A percentile compares a stretch with the other conserved stretches of the same genome.
Evolutionary conservation across 2,797 vertebrate genomes (phyloP).

Genomic region (Neomorphus geoffroyi): DNA sequence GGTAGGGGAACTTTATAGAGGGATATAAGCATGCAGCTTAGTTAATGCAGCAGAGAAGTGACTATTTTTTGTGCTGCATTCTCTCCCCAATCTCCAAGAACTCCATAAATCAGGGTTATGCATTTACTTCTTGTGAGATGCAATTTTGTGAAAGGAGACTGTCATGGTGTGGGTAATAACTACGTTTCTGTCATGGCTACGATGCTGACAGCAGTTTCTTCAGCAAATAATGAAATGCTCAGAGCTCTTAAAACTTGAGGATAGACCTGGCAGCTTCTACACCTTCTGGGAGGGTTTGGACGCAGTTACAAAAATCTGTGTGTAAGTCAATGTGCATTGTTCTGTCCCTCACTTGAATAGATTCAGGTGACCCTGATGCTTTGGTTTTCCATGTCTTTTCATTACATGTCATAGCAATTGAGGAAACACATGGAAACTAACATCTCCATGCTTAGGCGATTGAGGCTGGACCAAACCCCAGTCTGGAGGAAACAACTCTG

Average conservation of each 20-base stretch:
- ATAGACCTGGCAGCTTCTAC: not conserved
- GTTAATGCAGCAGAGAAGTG: not conserved
- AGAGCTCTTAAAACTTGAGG: not conserved
- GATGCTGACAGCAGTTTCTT: not conserved
- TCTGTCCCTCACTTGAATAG: not conserved
- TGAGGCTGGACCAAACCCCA: not conserved
- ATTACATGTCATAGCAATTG: accelerated
- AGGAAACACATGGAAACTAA: not conserved
- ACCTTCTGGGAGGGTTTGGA: not conserved
- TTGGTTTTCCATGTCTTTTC: not conserved
- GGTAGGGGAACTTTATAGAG: not conserved
- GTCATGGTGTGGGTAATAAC: not conserved
- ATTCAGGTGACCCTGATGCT: not conserved
- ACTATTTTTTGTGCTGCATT: not conserved
- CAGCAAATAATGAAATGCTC: not conserved
- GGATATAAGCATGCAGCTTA: not conserved
- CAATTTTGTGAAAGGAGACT: not conserved
- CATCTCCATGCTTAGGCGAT: not conserved
- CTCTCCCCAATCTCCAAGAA: accelerated
- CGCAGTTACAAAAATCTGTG: not conserved
- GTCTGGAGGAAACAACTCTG: not conserved
- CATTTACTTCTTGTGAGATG: not conserved
- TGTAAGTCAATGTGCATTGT: not conserved
- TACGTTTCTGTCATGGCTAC: not conserved
- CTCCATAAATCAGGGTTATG: not conserved